Base-by-base conservation (phyloP, 2,888 invertebrate genomes). In the Sipha maydis region DNA sequence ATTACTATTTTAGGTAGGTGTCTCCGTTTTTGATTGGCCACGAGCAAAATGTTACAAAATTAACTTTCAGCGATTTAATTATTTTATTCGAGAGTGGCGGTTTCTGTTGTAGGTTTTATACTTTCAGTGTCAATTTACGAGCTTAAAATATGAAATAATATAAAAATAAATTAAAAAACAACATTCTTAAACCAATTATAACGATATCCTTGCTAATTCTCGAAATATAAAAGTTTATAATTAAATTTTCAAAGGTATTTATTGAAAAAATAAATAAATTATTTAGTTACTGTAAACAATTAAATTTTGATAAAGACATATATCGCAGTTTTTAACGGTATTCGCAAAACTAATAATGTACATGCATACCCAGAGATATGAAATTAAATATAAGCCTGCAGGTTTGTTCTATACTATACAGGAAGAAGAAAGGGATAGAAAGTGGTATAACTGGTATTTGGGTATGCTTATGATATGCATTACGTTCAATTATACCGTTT, bases 401-500 rank as follows among this genome's bases (percentile, higher is more conserved):
- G 21, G 28, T 76, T 61, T 28, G 76, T 76, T 76, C 25, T 67
- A 48, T 14, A 48, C 69, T 69, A 48, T 11, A 28, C 41, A 76
- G 84, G 76, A 85, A 85, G 76, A 85, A 76, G 84, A 84, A 31
- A 21, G 28, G 31, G 67, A 77, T 77, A 85, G 85, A 85, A 85
- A 85, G 85, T 85, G 67, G 48, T 69, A 69, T 67, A 67, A 85
- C 67, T 85, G 76, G 83, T 83, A 56, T 48, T 28, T 38, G 38
- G 31, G 25, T 82, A 69, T 41, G 25, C 28, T 28, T 11, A 7
- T 77, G n/a, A 25, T 11, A 3, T 28, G 28, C 69, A 7, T 8
- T 69, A 14, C 14, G 61, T 61, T 61, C 61, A 61, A 25, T 28
- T 28, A 9, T 5, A 69, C n/a, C 25, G 7, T 25, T 11, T 28